Evolutionary conservation across 2,888 invertebrate genomes (phyloP), one percentile per base, ranked within the genome.

Genomic region (Metallyticus violacea): DNA sequence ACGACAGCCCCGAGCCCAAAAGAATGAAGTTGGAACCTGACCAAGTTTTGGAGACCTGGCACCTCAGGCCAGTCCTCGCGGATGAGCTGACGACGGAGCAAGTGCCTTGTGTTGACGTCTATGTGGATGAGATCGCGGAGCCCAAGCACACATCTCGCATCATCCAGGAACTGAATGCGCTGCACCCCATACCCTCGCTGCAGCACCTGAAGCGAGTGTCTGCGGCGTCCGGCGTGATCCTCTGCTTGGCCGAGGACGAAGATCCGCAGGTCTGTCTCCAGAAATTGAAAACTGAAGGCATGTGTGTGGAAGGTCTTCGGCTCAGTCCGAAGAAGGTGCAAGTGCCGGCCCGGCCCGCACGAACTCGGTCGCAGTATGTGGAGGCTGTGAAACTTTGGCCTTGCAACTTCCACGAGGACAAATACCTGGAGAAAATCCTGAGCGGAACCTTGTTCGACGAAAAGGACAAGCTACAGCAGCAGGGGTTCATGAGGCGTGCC

Each of bases 401-500:
- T 0, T 94, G 96, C 85, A 97, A 97, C 90, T 98, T 97, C 90
- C 97, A 97, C 91, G 95, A 96, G 0, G 95, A 97, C 90, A 94
- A 94, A 88, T 94, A 95, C 88, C 90, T 95, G n/a, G 97, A 97
- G 90, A 93, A 93, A 81, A 90, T 97, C 15, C 91, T 94, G 2
- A 93, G 93, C 15, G 95, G 94, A 25, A 92, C 92, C 1, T 93
- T 95, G 87, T 97, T 97, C 89, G 91, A 90, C 0, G 87, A 89
- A 0, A 89, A 90, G 0, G 94, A 97, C 88, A 89, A 94, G 0
- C 88, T 90, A 3, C 90, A 91, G 6, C 95, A 97, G 89, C 92
- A 92, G 81, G 90, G 90, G 7, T 95, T 94, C 88, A 95, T 96
- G 93, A 91, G 91, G 1, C 90, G 94, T 1, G 94, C 94, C 0